phyloP scores from a whole-genome alignment of 2,888 invertebrate genomes.

The Drosophila siamana region DNA sequence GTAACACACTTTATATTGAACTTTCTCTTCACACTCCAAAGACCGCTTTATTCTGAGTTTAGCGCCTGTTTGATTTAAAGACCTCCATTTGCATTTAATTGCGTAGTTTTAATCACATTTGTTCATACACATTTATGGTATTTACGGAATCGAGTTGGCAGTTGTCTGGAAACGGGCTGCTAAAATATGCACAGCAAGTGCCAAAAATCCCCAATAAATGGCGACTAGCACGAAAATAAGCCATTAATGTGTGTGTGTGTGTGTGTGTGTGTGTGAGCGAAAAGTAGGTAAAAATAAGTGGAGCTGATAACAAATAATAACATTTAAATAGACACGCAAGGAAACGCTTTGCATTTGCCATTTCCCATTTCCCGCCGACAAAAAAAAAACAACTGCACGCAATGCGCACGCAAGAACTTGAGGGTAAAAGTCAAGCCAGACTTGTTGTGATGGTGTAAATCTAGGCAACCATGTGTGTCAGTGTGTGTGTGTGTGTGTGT shows the following conservation, averaged over 20 bases:
- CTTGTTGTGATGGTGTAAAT: too few species aligned
- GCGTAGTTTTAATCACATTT: constrained; percentile 59
- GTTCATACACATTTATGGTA: constrained; percentile 8
- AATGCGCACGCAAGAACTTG: constrained; percentile 45
- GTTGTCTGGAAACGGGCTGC: constrained; percentile 36
- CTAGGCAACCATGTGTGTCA: not conserved
- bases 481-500: not conserved
- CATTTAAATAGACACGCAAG: constrained; percentile 72
- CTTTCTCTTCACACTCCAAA: not conserved
- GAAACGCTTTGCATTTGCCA: constrained; percentile 69
- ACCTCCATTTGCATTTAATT: constrained; percentile 43
- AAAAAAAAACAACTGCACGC: constrained; percentile 56
- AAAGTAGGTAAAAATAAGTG: constrained; percentile 46
- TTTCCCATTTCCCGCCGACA: constrained; percentile 38
- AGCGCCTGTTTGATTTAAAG: constrained; percentile 1
- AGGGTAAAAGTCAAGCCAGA: constrained; percentile 58
- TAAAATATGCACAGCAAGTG: constrained; percentile 62
- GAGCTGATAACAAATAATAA: constrained; percentile 73
- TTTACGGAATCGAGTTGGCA: constrained; percentile 26
- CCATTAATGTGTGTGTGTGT: constrained; percentile 54
- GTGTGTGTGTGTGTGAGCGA: constrained; percentile 39
- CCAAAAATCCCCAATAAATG: constrained; percentile 52
- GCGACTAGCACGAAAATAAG: constrained; percentile 61
- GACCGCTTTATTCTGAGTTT: not conserved
- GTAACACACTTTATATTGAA: not conserved